Evolutionary conservation across 1,140 invertebrate genomes (phyloP).

Genomic region (Tigriopus japonicus): DNA sequence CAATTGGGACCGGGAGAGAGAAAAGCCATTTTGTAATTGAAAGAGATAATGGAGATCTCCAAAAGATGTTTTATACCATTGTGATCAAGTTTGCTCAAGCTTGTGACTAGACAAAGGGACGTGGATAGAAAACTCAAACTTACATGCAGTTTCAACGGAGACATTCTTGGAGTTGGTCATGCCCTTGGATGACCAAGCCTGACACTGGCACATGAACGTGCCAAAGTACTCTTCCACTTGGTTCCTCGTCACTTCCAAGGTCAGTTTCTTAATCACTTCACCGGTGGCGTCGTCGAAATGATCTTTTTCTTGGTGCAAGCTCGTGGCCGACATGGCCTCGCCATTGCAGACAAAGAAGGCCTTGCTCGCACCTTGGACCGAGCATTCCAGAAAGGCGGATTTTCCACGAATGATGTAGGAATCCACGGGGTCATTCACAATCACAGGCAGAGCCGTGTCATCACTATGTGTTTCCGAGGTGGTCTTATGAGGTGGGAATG

Average conservation of each 20-base stretch:
- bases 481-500: too few species aligned
- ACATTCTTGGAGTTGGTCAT: background rate
- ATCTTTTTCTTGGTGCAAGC: background rate
- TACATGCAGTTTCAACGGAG: conserved; percentile 1
- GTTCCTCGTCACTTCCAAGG: background rate
- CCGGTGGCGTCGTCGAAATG: background rate
- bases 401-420: background rate
- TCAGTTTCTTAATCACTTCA: background rate
- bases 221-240: conserved; percentile 6
- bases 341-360: conserved; percentile 11
- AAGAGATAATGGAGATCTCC: too few species aligned
- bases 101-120: too few species aligned
- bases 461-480: too few species aligned
- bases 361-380: background rate
- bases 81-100: too few species aligned
- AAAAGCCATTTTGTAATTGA: too few species aligned
- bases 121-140: background rate
- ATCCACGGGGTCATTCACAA: background rate
- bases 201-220: background rate
- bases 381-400: background rate
- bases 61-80: too few species aligned
- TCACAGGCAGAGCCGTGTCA: background rate
- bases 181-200: conserved; percentile 2
- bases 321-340: conserved; percentile 3
- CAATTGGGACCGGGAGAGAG: too few species aligned